A percentile compares a stretch with the other conserved stretches of the same genome.
Evolutionary conservation across 23 tunicate genomes (phyloP).

Genomic region (Ciona savignyi): DNA sequence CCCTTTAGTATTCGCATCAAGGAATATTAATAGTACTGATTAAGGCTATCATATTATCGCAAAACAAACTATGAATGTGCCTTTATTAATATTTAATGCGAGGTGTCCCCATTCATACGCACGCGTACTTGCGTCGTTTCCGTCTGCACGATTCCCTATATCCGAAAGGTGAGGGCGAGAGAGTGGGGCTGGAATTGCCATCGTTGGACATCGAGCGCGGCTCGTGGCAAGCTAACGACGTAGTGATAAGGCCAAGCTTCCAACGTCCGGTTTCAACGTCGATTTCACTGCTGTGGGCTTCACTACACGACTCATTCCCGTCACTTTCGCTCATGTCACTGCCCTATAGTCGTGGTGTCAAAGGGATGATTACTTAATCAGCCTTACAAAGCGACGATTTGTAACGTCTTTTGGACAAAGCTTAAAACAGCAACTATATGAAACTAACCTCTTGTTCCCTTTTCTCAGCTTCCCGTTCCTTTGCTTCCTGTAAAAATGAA

Average conservation of each 20-base stretch:
- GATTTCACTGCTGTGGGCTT: slow-evolving; percentile 8
- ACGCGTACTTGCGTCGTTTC: not conserved
- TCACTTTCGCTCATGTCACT: not conserved
- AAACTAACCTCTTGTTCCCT: slow-evolving; percentile 12
- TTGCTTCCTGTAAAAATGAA: slow-evolving; percentile 52
- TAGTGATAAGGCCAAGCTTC: slow-evolving; percentile 48
- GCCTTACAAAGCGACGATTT: too few relatives aligned
- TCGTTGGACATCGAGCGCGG: not conserved
- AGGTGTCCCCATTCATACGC: too few relatives aligned
- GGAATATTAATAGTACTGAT: too few relatives aligned
- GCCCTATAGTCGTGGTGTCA: not conserved
- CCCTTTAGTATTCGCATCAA: too few relatives aligned
- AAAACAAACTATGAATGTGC: too few relatives aligned
- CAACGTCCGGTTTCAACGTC: slow-evolving; percentile 13
- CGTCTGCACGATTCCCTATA: not conserved
- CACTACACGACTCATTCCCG: not conserved
- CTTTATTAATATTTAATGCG: too few relatives aligned
- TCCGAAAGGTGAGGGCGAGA: not conserved
- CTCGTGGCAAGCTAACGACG: slow-evolving; percentile 32
- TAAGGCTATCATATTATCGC: too few relatives aligned
- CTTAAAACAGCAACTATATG: not conserved
- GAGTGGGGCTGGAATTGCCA: not conserved
- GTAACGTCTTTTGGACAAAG: too few relatives aligned
- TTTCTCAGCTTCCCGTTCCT: slow-evolving; percentile 51
- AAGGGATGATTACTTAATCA: too few relatives aligned